A percentile compares a stretch with the other conserved stretches of the same genome.
Conservation (phyloP, 92 coral and sea anemone species). For the Umimayanthus kanabou region DNA sequence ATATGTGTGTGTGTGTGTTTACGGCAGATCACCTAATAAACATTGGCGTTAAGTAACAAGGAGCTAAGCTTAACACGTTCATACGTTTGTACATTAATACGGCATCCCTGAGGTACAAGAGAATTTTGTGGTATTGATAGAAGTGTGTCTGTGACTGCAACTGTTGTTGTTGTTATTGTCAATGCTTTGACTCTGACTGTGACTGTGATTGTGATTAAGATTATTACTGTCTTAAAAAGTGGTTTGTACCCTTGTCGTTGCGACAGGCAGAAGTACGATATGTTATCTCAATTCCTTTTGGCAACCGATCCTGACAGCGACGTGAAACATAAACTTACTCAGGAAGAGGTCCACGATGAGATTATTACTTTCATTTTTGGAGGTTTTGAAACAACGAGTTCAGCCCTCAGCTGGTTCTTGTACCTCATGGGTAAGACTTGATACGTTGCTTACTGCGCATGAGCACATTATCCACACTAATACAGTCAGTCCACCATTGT, state of each 20-base stretch:
- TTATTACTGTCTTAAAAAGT: too few species aligned
- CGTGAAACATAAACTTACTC: constrained; percentile 46
- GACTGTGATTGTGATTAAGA: not conserved
- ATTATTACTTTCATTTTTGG: constrained; percentile 61
- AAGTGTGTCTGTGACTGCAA: not conserved
- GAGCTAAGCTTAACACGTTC: too few species aligned
- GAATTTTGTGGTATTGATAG: too few species aligned
- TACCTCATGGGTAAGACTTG: constrained; percentile 52
- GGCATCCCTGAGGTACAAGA: too few species aligned
- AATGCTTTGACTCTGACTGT: not conserved
- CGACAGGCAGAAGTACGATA: constrained; percentile 31
- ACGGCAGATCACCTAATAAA: too few species aligned
- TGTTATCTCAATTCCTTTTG: constrained; percentile 49
- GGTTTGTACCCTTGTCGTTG: not conserved
- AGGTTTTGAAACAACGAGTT: constrained; percentile 60
- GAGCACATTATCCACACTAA: not conserved
- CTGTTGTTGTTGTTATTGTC: too few species aligned
- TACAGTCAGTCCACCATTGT: too few species aligned
- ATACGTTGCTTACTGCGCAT: not conserved
- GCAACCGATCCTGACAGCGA: constrained; percentile 52
- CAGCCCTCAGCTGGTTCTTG: constrained; percentile 60
- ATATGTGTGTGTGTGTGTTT: too few species aligned
- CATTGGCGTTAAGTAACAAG: too few species aligned
- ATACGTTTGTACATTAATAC: too few species aligned
- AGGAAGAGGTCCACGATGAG: constrained; percentile 60